Evolutionary conservation across 2,888 invertebrate species (phyloP), one percentile per base, ranked within the genome.

Genomic region (Apamea anceps): DNA sequence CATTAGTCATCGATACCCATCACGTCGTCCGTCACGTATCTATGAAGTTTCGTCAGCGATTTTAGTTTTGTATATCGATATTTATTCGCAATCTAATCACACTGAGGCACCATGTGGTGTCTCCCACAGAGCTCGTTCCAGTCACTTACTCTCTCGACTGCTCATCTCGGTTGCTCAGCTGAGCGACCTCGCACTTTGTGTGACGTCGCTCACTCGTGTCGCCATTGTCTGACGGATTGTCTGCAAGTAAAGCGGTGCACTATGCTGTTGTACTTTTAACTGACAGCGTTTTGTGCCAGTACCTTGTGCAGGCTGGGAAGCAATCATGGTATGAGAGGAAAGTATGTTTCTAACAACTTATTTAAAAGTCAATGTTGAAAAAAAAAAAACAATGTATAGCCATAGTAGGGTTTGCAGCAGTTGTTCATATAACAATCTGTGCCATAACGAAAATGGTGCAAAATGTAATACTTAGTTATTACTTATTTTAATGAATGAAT

Each of bases 151-250:
- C 15, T n/a, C 32, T 45, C 28, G 42, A 77, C 66, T 76, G 79
- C 51, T 75, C 77, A 42, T 51, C 74, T 45, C 57, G 1, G 73
- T 63, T n/a, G 75, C 62, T 70, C 80, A 48, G n/a, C 68, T 37
- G 65, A 84, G 70, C 65, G 25, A 48, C 45, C 32, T 45, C 32
- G 42, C 21, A 6, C 62, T 57, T 32, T 37, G 65, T 54, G 42
- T 72, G 72, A 76, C 80, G 80, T 83, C 72, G 65, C 67, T 82
- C 78, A 68, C 70, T 79, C 84, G 75, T 48, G 42, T 21, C 63
- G 70, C 75, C 68, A 83, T 81, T 83, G 88, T 87, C 72, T 68
- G 80, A 13, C 37, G 18, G 48, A 73, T 71, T 74, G 71, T 75
- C 75, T 63, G 60, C 10, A 32, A 57, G 54, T n/a, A 37, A 57